Evolutionary conservation across 2,888 invertebrate genomes (phyloP), one percentile per base, ranked within the genome.

Genomic region (Sisyra nigra): DNA sequence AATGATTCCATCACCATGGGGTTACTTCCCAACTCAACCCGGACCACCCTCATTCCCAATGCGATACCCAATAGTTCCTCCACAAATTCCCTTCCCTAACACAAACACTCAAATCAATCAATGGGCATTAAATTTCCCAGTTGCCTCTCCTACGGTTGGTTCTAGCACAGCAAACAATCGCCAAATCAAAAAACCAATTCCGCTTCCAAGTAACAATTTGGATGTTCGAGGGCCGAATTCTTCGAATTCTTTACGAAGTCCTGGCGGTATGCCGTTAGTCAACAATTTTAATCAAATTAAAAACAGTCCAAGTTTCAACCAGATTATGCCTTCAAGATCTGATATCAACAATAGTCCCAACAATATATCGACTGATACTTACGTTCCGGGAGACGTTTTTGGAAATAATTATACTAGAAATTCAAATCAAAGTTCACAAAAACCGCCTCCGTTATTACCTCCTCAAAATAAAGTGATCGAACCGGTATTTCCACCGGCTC

Each of bases 111-210:
- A 47, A 9, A 44, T 51, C 13, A 52, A 51, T 42, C 52, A 52
- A 3, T 54, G 53, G 53, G 48, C 47, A n/a, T 48, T 50, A 9
- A 53, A 50, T 45, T 49, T 51, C 39, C 51, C 52, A 13, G 42
- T 52, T 19, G 44, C 50, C n/a, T 46, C 52, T 2, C 51, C 53
- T 17, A 50, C 52, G 9, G 48, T 48, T 41, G 51, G 49, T 11
- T 46, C 47, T 7, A 48, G 45, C 11, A 49, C 50, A n/a, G 50
- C 50, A 2, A 47, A 46, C 17, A 44, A 44, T 14, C 49, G 50
- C 50, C 45, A 47, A 24, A 48, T 46, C 7, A 45, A 43, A 17
- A 45, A 45, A 34, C 42, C 42, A 33, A 36, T 32, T 7, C 10
- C 41, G 17, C 41, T 41, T 32, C 24, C 42, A 6, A 45, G 41